Conservation (phyloP, 2,888 invertebrate genomes). For the Ormyrus rosae region DNA sequence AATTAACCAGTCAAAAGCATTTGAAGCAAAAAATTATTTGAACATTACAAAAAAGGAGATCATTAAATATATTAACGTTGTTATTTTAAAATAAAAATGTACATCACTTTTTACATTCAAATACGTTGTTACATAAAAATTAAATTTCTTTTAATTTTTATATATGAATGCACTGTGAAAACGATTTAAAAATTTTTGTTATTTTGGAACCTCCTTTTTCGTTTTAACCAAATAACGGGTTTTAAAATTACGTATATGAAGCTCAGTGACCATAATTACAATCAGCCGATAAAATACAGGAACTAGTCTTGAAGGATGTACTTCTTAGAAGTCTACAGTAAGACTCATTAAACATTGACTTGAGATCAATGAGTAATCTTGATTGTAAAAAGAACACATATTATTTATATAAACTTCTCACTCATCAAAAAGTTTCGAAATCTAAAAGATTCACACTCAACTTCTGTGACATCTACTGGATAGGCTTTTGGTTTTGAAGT, state of each 20-base stretch:
- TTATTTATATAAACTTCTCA: constrained; percentile 40
- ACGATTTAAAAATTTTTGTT: not conserved
- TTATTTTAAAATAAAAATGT: not conserved
- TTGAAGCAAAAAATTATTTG: constrained; percentile 3
- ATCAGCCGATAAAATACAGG: constrained; percentile 33
- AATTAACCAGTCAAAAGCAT: constrained; percentile 16
- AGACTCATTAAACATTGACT: constrained; percentile 34
- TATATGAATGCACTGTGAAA: not conserved
- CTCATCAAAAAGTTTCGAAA: constrained; percentile 44
- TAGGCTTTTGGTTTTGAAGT: constrained; percentile 38
- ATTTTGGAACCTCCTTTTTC: constrained; percentile 20
- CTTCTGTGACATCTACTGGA: constrained; percentile 37
- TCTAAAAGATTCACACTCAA: constrained; percentile 37
- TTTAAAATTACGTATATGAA: constrained; percentile 10
- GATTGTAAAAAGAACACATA: constrained; percentile 42
- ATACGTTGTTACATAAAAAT: not conserved
- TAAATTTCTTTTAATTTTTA: constrained; percentile 4
- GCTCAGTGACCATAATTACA: constrained; percentile 15
- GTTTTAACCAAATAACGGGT: constrained; percentile 2
- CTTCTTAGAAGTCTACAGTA: constrained; percentile 19
- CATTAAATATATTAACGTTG: not conserved
- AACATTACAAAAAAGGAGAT: constrained; percentile 11
- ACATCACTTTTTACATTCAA: constrained; percentile 1
- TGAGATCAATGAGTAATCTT: constrained; percentile 45
- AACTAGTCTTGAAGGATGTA: constrained; percentile 41